phyloP scores from a whole-genome alignment of 2,888 invertebrate genomes.

The Craniophora ligustri region DNA sequence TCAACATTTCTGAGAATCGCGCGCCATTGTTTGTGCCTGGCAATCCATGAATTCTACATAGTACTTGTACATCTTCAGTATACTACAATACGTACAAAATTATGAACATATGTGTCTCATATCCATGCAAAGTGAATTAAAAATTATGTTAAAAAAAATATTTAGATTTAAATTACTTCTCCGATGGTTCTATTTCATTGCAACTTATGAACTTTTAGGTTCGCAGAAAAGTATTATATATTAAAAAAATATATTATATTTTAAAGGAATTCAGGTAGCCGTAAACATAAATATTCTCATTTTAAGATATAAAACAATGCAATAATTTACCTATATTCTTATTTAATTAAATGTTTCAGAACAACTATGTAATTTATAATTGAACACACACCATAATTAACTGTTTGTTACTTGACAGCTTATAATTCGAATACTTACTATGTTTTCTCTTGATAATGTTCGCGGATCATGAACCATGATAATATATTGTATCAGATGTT shows the following conservation, averaged over 20 bases:
- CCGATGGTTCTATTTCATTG: too few relatives aligned
- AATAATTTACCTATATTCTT: constrained; percentile 34
- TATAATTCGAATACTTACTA: constrained; percentile 21
- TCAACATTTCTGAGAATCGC: constrained; percentile 70
- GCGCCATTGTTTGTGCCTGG: constrained; percentile 62
- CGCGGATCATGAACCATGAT: too few relatives aligned
- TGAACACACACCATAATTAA: constrained; percentile 40
- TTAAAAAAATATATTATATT: too few relatives aligned
- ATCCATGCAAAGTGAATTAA: too few relatives aligned
- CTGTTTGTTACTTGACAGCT: constrained; percentile 41
- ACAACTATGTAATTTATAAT: constrained; percentile 44
- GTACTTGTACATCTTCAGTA: constrained; percentile 6
- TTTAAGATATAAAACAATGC: constrained; percentile 23
- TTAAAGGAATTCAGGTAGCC: background rate
- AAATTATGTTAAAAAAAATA: too few relatives aligned
- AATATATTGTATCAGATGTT: too few relatives aligned
- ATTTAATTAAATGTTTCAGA: constrained; percentile 39
- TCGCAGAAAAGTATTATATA: too few relatives aligned
- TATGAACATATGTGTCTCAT: too few relatives aligned
- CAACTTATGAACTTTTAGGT: too few relatives aligned
- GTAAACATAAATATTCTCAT: constrained; percentile 1
- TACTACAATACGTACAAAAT: too few relatives aligned
- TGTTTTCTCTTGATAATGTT: constrained; percentile 19
- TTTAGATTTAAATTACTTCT: too few relatives aligned
- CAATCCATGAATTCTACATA: constrained; percentile 50